Conservation (phyloP, 2,888 invertebrate genomes). For the Rhagonycha lutea region DNA sequence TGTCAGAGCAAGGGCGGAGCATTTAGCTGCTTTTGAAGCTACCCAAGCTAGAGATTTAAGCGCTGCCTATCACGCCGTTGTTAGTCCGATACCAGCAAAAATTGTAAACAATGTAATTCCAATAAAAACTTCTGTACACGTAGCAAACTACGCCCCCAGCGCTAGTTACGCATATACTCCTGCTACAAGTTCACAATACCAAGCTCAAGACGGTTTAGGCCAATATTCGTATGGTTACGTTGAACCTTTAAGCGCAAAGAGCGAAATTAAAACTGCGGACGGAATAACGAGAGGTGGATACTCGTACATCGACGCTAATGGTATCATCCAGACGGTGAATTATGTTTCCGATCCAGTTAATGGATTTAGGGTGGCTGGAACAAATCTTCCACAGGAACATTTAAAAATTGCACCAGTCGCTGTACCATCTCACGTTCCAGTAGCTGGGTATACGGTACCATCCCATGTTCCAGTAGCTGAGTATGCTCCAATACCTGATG, state of each 20-base stretch:
- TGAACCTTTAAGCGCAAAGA: slow-evolving; percentile 68
- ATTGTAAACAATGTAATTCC: slow-evolving; percentile 42
- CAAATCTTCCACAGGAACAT: slow-evolving; percentile 61
- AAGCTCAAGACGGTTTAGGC: slow-evolving; percentile 60
- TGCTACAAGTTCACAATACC: slow-evolving; percentile 52
- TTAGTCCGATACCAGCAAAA: slow-evolving; percentile 40
- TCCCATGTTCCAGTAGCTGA: neutral
- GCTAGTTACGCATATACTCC: slow-evolving; percentile 3
- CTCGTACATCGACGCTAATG: slow-evolving; percentile 71
- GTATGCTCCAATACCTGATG: neutral
- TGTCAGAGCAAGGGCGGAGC: slow-evolving; percentile 19
- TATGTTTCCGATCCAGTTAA: slow-evolving; percentile 66
- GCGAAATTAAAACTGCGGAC: slow-evolving; percentile 64
- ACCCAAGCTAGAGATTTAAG: slow-evolving; percentile 44
- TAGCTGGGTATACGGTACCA: slow-evolving; percentile 2
- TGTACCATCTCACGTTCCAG: slow-evolving; percentile 14
- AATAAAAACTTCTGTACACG: slow-evolving; percentile 19
- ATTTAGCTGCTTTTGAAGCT: slow-evolving; percentile 39
- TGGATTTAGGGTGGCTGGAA: slow-evolving; percentile 69
- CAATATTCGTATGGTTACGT: slow-evolving; percentile 66
- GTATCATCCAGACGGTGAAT: slow-evolving; percentile 66
- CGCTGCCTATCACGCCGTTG: slow-evolving; percentile 23
- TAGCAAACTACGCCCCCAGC: neutral
- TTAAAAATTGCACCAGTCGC: slow-evolving; percentile 10
- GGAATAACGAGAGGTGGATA: slow-evolving; percentile 69